These are phyloP conservation scores for Elachura formosa DNA, from an alignment of 2,113 vertebrate genomes.

Conservation along the genomic window DNA sequence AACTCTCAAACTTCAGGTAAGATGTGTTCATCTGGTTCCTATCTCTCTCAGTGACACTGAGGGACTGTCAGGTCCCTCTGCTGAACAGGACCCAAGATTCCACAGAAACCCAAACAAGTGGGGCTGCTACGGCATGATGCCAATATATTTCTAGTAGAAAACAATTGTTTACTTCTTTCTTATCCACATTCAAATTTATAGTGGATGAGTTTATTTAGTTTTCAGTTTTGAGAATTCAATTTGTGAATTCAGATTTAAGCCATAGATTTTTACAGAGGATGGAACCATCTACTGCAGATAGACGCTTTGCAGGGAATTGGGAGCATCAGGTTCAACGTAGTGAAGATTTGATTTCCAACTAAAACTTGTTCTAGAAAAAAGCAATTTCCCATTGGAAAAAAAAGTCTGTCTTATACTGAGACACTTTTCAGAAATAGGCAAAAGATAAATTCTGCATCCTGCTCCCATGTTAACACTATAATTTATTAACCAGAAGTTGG, in stretches of 20 bases:
- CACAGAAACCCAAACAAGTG: background rate
- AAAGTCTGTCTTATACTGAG: background rate
- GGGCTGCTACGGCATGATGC: background rate
- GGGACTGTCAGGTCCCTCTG: background rate
- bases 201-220: background rate
- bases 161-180: background rate
- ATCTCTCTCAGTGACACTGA: rapidly evolving
- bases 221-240: background rate
- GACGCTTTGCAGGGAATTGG: background rate
- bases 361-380: background rate
- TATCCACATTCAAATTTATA: background rate
- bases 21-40: background rate
- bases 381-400: background rate
- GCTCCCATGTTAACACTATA: background rate
- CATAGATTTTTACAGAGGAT: background rate
- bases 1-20: background rate
- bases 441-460: background rate
- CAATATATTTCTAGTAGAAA: background rate
- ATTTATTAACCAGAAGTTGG: background rate
- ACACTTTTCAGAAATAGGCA: background rate
- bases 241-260: background rate
- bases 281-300: background rate
- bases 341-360: background rate
- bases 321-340: background rate
- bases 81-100: background rate